Base-by-base conservation (phyloP, 2,113 vertebrate species). In the Pangasianodon hypophthalmus region DNA sequence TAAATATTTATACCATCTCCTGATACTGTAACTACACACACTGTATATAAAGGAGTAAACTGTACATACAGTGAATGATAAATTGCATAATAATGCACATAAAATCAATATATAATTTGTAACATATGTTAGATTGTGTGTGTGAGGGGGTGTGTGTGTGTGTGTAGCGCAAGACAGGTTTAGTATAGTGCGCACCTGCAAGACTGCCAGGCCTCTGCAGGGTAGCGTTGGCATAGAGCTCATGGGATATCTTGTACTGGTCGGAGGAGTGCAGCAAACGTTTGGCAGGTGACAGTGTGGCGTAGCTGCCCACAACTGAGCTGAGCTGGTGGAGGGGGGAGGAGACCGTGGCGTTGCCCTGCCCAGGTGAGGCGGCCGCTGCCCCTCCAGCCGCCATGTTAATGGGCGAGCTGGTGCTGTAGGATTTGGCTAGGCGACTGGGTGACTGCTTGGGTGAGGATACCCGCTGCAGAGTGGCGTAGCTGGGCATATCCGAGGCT, bases 371-470 rank as follows among this genome's bases (percentile, higher is more conserved):
- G 11, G 94, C 96, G 85, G 97, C 97, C 52, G 96, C 97, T 56
- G 95, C 97, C 0, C 86, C 62, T 50, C 95, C 95, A n/a, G 96
- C 97, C 67, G 97, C 97, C 94, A 98, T 97, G 96, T 98, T 98
- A 95, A 99, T 97, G 93, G 98, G 98, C 73, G 98, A 99, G 93
- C 98, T 98, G 93, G 98, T 98, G 97, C 98, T 99, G 97, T 98
- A 98, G 92, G 98, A 98, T 96, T 98, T 99, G 95, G 98, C 98
- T 90, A 98, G 97, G 88, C 98, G 97, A 95, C 97, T 97, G 88
- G 98, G 98, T 52, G 98, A 98, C 95, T 98, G 97, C 95, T 99
- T 98, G 93, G 98, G 98, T 48, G 98, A 99, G 81, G 95, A 95
- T 85, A 97, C 97, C 92, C 98, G 96, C 94, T 97, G 97, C 84